phyloP scores from a whole-genome alignment of 2,888 invertebrate genomes.

The Caenorhabditis zanzibari region DNA sequence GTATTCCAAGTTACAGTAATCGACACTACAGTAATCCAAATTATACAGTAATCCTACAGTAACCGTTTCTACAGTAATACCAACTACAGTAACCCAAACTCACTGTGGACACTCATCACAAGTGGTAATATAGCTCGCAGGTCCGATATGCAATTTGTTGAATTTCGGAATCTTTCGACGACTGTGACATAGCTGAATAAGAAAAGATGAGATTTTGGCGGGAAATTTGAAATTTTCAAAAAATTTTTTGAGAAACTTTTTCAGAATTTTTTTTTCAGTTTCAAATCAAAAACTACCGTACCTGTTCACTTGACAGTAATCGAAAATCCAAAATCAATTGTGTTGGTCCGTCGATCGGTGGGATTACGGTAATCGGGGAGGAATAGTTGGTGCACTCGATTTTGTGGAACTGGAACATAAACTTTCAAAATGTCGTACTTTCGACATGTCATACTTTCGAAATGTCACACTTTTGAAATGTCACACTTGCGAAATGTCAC shows the following conservation, averaged over 20 bases:
- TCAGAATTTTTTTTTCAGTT: not conserved
- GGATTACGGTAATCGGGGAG: conserved; percentile 46
- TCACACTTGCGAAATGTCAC: too few species aligned
- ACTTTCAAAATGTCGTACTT: too few species aligned
- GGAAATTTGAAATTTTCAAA: not conserved
- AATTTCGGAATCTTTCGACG: conserved; percentile 50
- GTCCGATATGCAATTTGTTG: conserved; percentile 46
- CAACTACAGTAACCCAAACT: not conserved
- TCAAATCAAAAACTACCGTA: too few species aligned
- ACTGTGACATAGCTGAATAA: conserved; percentile 55
- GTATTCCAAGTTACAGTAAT: too few species aligned
- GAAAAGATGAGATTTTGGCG: too few species aligned
- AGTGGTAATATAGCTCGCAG: conserved; percentile 51
- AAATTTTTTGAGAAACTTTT: not conserved
- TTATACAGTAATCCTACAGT: too few species aligned
- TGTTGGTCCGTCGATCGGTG: conserved; percentile 38
- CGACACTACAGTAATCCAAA: too few species aligned
- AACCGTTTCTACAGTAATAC: not conserved
- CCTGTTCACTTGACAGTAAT: conserved; percentile 53
- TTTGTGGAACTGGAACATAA: conserved; percentile 39
- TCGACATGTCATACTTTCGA: too few species aligned
- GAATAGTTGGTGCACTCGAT: conserved; percentile 62
- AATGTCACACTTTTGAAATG: too few species aligned
- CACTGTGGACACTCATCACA: conserved; percentile 66
- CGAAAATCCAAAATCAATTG: conserved; percentile 56